These are phyloP conservation scores for Matsumurasca onukii DNA, from an alignment of 1,140 invertebrate genomes.

Conservation along the genomic window DNA sequence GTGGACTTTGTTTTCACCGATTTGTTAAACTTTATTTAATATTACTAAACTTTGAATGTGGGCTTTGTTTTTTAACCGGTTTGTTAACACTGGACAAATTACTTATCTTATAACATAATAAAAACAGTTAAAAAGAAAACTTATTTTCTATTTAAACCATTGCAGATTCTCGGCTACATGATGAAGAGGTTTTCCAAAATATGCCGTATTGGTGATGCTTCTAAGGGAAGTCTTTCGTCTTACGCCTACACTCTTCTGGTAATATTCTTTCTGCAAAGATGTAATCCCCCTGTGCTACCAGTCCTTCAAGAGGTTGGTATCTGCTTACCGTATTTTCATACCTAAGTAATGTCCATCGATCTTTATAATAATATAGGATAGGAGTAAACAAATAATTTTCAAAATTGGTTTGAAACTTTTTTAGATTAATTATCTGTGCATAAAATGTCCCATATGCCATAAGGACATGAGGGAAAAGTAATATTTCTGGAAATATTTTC, in stretches of 20 bases:
- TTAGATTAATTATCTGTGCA: neutral
- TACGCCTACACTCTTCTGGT: slow-evolving; percentile 66
- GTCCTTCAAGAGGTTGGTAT: slow-evolving; percentile 54
- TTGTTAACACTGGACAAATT: too few relatives aligned
- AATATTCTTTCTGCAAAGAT: slow-evolving; percentile 61
- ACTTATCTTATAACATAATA: too few relatives aligned
- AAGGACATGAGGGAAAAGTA: neutral
- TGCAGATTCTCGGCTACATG: slow-evolving; percentile 57
- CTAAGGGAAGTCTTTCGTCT: slow-evolving; percentile 61
- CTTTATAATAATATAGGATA: neutral
- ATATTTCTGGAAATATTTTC: neutral
- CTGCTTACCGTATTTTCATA: too few relatives aligned
- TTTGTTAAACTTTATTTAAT: too few relatives aligned
- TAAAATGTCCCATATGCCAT: neutral
- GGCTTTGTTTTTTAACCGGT: too few relatives aligned
- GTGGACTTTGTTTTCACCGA: too few relatives aligned
- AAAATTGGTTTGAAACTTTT: neutral
- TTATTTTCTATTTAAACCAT: too few relatives aligned
- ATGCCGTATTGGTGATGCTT: slow-evolving; percentile 64
- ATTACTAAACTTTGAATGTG: too few relatives aligned
- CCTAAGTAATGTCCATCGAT: neutral
- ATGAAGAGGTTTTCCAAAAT: slow-evolving; percentile 62
- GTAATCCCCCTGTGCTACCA: slow-evolving; percentile 59
- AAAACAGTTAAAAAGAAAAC: too few relatives aligned
- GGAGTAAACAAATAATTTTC: neutral